Percentiles rank a stretch among this genome's conserved stretches.
These are phyloP conservation scores for Goniozus legneri DNA, from an alignment of 1,140 invertebrate genomes.

Conservation along the genomic window DNA sequence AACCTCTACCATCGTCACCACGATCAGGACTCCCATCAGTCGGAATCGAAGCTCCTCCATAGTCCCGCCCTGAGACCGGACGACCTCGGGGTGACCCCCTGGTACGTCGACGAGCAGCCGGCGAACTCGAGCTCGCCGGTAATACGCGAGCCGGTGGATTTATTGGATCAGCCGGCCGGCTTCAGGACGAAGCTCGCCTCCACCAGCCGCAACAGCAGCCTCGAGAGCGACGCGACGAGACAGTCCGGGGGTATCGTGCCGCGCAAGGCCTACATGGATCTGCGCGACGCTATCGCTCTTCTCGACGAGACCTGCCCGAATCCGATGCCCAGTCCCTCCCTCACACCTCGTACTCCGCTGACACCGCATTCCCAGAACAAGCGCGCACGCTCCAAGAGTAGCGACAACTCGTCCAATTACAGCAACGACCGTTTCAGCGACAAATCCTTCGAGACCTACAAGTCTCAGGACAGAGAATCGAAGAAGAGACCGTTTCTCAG, in stretches of 20 bases:
- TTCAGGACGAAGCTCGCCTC: slow-evolving; percentile 31
- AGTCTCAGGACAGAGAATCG: slow-evolving; percentile 34
- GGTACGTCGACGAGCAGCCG: slow-evolving; percentile 33
- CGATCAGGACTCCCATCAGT: slow-evolving; percentile 9
- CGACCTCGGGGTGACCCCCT: slow-evolving; percentile 40
- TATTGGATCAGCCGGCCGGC: not conserved
- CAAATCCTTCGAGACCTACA: slow-evolving; percentile 28
- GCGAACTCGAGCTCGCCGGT: slow-evolving; percentile 18
- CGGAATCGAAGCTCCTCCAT: slow-evolving; percentile 19
- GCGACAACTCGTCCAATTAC: slow-evolving; percentile 48
- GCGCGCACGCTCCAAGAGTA: slow-evolving; percentile 47
- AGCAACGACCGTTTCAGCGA: slow-evolving; percentile 45
- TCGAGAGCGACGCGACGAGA: slow-evolving; percentile 31
- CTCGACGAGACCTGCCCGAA: slow-evolving; percentile 52
- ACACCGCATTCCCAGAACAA: slow-evolving; percentile 39
- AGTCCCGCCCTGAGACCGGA: slow-evolving; percentile 37
- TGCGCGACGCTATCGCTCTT: slow-evolving; percentile 45
- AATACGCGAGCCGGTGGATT: not conserved
- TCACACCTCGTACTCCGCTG: slow-evolving; percentile 43
- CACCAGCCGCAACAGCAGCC: slow-evolving; percentile 41
- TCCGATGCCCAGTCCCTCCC: slow-evolving; percentile 38
- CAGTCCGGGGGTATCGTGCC: slow-evolving; percentile 6
- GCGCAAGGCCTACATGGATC: slow-evolving; percentile 48
- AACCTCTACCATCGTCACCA: not conserved
- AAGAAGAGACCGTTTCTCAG: slow-evolving; percentile 44